These are phyloP conservation scores for Typhlichthys eigenmanni DNA, from an alignment of 2,797 vertebrate genomes.

Conservation along the genomic window DNA sequence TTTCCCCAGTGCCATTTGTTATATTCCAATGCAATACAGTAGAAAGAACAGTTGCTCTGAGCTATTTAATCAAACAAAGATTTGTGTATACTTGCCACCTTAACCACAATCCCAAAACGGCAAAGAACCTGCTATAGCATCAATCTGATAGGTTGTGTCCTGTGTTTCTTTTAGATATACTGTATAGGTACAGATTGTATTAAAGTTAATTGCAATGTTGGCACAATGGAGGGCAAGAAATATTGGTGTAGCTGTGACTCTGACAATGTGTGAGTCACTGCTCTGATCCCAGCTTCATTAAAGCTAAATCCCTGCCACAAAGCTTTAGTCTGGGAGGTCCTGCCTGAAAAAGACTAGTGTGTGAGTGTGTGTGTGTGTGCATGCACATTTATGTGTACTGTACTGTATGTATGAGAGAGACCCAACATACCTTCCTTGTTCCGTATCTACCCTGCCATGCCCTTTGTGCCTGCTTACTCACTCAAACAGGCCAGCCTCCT, in stretches of 20 bases:
- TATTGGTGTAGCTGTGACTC: slow-evolving; percentile 56
- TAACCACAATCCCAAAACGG: no score
- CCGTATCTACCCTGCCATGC: background rate
- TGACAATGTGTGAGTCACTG: slow-evolving; percentile 56
- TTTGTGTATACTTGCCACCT: no score
- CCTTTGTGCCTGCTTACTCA: slow-evolving; percentile 5
- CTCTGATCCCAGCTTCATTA: slow-evolving; percentile 68
- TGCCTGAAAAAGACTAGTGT: slow-evolving; percentile 23
- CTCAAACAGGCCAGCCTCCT: background rate
- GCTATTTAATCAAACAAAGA: no score
- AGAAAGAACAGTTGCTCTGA: background rate
- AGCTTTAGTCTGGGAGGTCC: slow-evolving; percentile 68
- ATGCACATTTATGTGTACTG: slow-evolving; percentile 9
- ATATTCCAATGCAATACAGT: background rate
- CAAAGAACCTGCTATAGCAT: slow-evolving; percentile 15
- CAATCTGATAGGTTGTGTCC: slow-evolving; percentile 11
- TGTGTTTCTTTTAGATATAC: slow-evolving; percentile 27
- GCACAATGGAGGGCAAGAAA: slow-evolving; percentile 32
- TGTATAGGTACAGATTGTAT: slow-evolving; percentile 23
- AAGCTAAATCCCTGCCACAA: slow-evolving; percentile 62
- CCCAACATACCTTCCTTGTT: slow-evolving; percentile 27
- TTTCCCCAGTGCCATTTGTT: background rate
- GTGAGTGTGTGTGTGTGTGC: slow-evolving; percentile 10
- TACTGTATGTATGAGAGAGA: slow-evolving; percentile 13
- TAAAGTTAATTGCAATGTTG: slow-evolving; percentile 21